A percentile compares a stretch with the other conserved stretches of the same genome.
phyloP scores from a whole-genome alignment of 2,888 invertebrate species.

The Cephus sareptanus region DNA sequence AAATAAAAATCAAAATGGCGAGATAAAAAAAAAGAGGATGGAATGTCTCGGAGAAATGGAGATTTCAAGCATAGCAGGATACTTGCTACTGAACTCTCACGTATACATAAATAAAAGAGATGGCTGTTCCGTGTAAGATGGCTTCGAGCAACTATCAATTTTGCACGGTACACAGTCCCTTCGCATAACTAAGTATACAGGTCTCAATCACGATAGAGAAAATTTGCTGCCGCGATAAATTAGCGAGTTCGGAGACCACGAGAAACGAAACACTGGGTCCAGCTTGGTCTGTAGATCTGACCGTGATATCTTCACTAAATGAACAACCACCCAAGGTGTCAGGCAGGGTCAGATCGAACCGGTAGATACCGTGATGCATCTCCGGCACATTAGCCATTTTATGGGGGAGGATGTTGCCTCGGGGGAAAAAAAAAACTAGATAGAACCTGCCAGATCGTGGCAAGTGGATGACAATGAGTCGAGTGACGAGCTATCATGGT shows the following conservation, averaged over 20 bases:
- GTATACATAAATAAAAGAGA: not conserved
- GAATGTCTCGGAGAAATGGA: not conserved
- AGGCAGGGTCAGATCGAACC: conserved; percentile 54
- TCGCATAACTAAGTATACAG: not conserved
- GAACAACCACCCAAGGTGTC: conserved; percentile 61
- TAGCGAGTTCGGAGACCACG: conserved; percentile 26
- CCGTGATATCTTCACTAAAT: conserved; percentile 44
- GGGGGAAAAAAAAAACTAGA: conserved; percentile 28
- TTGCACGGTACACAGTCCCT: not conserved
- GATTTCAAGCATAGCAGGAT: not conserved
- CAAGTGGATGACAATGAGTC: conserved; percentile 49
- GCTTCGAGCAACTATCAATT: not conserved
- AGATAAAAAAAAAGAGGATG: not conserved
- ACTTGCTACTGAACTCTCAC: not conserved
- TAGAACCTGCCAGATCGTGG: conserved; percentile 39
- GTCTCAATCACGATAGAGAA: not conserved
- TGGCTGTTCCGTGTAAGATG: not conserved
- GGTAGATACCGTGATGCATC: conserved; percentile 47
- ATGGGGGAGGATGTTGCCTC: conserved; percentile 27
- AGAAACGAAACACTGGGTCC: conserved; percentile 47
- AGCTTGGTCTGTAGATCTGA: conserved; percentile 45
- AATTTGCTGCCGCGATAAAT: conserved; percentile 1
- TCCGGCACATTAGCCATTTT: conserved; percentile 56
- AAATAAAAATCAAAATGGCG: not conserved
- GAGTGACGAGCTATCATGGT: not conserved